phyloP scores from a whole-genome alignment of 1,140 invertebrate species.

The Cardiocondyla obscurior region DNA sequence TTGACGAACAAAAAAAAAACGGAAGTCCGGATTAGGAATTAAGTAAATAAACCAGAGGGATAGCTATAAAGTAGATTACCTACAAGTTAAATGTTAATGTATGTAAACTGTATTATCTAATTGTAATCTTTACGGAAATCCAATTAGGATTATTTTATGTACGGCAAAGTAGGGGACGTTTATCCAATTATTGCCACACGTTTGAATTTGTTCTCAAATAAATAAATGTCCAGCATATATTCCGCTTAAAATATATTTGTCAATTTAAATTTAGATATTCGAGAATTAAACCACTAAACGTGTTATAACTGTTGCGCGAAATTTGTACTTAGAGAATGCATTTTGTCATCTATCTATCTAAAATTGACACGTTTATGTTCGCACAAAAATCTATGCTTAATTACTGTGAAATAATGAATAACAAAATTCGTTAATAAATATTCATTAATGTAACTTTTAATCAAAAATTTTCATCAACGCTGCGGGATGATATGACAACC shows the following conservation, averaged over 20 bases:
- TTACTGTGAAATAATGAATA: neutral
- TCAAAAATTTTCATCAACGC: neutral
- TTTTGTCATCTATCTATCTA: neutral
- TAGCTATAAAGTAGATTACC: no score
- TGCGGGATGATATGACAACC: neutral
- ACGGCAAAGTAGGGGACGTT: no score
- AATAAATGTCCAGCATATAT: neutral
- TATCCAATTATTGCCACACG: neutral
- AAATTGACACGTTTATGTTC: neutral
- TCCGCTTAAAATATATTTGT: neutral
- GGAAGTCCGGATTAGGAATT: no score
- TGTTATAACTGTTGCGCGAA: neutral
- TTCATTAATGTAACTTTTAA: conserved; percentile 14
- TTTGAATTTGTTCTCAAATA: neutral
- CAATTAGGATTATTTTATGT: no score
- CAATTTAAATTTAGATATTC: conserved; percentile 1
- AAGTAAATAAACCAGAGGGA: no score
- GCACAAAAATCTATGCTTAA: neutral
- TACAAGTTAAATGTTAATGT: no score
- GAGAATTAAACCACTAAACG: neutral
- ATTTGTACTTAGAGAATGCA: neutral
- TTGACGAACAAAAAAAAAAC: no score
- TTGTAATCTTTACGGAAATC: no score
- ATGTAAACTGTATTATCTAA: no score
- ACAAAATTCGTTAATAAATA: conserved; percentile 1